Conservation (phyloP, 2,797 vertebrate species). For the Amphiprion clarkii region DNA sequence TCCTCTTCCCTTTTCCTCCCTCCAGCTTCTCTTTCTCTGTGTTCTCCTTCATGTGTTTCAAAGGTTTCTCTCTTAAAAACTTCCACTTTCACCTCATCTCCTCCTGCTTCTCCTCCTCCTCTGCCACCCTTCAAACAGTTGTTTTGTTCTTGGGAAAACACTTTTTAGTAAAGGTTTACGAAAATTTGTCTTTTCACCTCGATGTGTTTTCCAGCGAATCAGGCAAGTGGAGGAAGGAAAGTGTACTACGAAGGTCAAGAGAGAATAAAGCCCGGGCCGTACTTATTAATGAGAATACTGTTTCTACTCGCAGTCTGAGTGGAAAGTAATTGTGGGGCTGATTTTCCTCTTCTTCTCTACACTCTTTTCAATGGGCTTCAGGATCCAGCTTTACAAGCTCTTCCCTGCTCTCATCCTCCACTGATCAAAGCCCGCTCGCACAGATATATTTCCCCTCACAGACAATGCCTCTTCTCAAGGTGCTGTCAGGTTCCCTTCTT, state of each 20-base stretch:
- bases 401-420: constrained; percentile 79
- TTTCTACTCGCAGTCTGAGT: constrained; percentile 61
- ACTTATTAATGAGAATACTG: constrained; percentile 49
- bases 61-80: constrained; percentile 64
- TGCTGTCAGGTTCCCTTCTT: constrained; percentile 88
- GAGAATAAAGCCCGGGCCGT: constrained; percentile 25
- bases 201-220: background rate
- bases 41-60: constrained; percentile 79
- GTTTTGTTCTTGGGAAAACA: constrained; percentile 64
- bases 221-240: constrained; percentile 8
- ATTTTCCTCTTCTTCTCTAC: constrained; percentile 65
- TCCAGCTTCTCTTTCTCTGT: constrained; percentile 58
- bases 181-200: constrained; percentile 37
- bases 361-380: constrained; percentile 73
- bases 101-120: constrained; percentile 47
- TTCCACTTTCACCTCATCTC: constrained; percentile 53
- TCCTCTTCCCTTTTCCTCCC: constrained; percentile 57
- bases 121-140: constrained; percentile 56
- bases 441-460: constrained; percentile 84
- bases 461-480: constrained; percentile 87
- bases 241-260: constrained; percentile 12
- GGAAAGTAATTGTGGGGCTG: constrained; percentile 67
- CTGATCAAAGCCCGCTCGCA: constrained; percentile 85
- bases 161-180: constrained; percentile 36
- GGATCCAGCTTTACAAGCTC: constrained; percentile 82